Evolutionary conservation across 1,140 invertebrate species (phyloP).

Genomic region (Pseudomyrmex cubaensis): DNA sequence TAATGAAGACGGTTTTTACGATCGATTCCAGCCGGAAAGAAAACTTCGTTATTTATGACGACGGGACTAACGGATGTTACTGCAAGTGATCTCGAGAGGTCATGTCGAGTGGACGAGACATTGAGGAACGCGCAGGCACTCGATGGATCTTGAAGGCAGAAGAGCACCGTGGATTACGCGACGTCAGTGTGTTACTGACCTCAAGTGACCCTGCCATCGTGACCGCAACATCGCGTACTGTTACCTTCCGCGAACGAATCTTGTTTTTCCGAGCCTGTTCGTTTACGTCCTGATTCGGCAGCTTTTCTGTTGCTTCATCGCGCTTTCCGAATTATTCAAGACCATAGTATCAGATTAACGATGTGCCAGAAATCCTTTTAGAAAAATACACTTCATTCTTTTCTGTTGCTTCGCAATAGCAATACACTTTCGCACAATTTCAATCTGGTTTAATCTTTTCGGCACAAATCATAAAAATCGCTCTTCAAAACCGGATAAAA

Average conservation of each 20-base stretch:
- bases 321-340: not conserved
- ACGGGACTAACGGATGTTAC: not conserved
- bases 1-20: not conserved
- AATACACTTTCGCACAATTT: too few relatives aligned
- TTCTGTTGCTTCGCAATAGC: too few relatives aligned
- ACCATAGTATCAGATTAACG: not conserved
- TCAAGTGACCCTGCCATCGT: constrained; percentile 83
- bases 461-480: too few relatives aligned
- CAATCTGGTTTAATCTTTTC: too few relatives aligned
- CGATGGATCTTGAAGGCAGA: constrained; percentile 44
- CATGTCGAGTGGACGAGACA: not conserved
- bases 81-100: not conserved
- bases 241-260: constrained; percentile 77
- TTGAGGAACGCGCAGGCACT: constrained; percentile 15
- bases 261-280: constrained; percentile 56
- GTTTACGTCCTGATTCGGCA: constrained; percentile 26
- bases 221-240: constrained; percentile 78
- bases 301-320: not conserved
- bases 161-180: constrained; percentile 57
- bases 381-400: too few relatives aligned
- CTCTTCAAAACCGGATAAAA: too few relatives aligned
- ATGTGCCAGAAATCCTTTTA: not conserved
- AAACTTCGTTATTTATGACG: not conserved
- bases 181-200: constrained; percentile 84
- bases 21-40: not conserved